Conservation (phyloP, 2,113 vertebrate species). For the Pipa parva region DNA sequence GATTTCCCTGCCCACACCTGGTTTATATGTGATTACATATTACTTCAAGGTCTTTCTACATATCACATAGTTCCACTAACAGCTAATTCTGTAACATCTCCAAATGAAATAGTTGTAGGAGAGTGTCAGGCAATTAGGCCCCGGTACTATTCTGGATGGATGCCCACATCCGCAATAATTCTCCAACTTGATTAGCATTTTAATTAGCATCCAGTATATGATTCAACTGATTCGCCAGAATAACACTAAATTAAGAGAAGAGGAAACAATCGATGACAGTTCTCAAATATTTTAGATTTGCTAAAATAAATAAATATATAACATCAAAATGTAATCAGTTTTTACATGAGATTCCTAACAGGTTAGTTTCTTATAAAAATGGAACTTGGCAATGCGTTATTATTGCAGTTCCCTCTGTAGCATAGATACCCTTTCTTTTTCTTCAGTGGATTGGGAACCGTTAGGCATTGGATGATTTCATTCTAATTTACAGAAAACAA, state of each 20-base stretch:
- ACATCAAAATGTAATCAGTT: too few relatives aligned
- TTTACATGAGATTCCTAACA: too few relatives aligned
- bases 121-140: constrained; percentile 37
- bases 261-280: not conserved
- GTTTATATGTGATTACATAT: not conserved
- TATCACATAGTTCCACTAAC: constrained; percentile 28
- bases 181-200: constrained; percentile 37
- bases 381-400: too few relatives aligned
- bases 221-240: constrained; percentile 33
- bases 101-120: constrained; percentile 18
- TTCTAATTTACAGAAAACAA: constrained; percentile 49
- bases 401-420: too few relatives aligned
- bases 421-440: constrained; percentile 11
- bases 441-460: constrained; percentile 1
- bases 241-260: constrained; percentile 19
- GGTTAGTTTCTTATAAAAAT: too few relatives aligned
- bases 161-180: constrained; percentile 26
- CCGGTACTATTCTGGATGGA: constrained; percentile 37
- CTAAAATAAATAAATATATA: too few relatives aligned
- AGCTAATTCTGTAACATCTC: constrained; percentile 27
- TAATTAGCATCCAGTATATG: constrained; percentile 17
- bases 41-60: constrained; percentile 20
- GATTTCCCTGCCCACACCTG: not conserved
- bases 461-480: constrained; percentile 51
- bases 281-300: not conserved